Conservation (phyloP, 2,113 vertebrate species). For the Jaculus jaculus region DNA sequence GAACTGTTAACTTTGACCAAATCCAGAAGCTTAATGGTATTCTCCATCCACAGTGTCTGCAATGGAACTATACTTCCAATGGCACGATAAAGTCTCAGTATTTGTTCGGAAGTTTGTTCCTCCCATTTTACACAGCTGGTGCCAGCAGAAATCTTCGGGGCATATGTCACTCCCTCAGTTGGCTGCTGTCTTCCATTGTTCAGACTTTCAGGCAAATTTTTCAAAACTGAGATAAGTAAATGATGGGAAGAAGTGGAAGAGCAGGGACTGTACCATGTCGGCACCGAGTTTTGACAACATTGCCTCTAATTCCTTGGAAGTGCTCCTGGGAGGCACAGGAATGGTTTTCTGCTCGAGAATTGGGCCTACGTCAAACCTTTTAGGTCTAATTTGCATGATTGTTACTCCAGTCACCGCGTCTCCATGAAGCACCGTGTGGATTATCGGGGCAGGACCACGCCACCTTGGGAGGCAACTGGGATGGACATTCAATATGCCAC, state of each 20-base stretch:
- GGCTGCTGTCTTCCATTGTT: slow-evolving; percentile 87
- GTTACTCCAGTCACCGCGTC: slow-evolving; percentile 93
- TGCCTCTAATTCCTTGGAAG: slow-evolving; percentile 89
- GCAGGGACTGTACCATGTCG: slow-evolving; percentile 85
- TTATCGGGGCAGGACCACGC: slow-evolving; percentile 94
- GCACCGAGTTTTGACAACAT: slow-evolving; percentile 89
- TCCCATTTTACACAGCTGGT: slow-evolving; percentile 95
- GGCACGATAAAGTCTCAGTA: slow-evolving; percentile 89
- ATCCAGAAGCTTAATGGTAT: slow-evolving; percentile 90
- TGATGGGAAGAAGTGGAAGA: not conserved
- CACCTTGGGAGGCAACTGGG: slow-evolving; percentile 96
- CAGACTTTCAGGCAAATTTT: slow-evolving; percentile 89
- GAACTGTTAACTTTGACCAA: slow-evolving; percentile 88
- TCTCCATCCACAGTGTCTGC: slow-evolving; percentile 91
- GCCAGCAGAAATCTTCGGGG: slow-evolving; percentile 90
- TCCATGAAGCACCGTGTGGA: slow-evolving; percentile 93
- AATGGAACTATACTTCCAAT: slow-evolving; percentile 91
- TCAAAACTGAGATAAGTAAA: slow-evolving; percentile 89
- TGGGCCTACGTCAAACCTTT: slow-evolving; percentile 95
- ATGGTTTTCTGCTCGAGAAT: slow-evolving; percentile 90
- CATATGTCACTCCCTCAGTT: slow-evolving; percentile 89
- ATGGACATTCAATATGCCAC: slow-evolving; percentile 95
- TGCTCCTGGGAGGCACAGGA: slow-evolving; percentile 88
- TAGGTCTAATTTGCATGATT: slow-evolving; percentile 95
- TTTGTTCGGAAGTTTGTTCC: slow-evolving; percentile 91